A percentile compares a stretch with the other conserved stretches of the same genome.
These are phyloP conservation scores for Stenoptilia bipunctidactyla DNA, from an alignment of 2,888 invertebrate genomes.

Conservation along the genomic window DNA sequence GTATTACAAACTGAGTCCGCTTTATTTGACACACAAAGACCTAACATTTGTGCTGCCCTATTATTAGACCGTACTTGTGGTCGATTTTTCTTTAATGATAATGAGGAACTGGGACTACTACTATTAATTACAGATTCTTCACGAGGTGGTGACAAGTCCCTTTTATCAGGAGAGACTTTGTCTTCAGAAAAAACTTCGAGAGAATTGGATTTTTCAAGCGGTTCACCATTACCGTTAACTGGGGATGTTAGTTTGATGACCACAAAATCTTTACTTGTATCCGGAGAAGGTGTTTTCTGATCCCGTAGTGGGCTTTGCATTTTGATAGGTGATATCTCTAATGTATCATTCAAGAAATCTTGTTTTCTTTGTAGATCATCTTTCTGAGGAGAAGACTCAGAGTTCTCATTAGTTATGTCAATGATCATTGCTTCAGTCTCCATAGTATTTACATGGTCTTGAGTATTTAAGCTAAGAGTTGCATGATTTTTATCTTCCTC, in stretches of 20 bases:
- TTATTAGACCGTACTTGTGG: slow-evolving; percentile 44
- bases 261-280: slow-evolving; percentile 44
- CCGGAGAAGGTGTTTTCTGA: slow-evolving; percentile 38
- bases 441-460: slow-evolving; percentile 19
- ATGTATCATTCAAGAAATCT: slow-evolving; percentile 69
- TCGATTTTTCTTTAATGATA: slow-evolving; percentile 52
- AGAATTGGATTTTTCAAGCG: slow-evolving; percentile 41
- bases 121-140: slow-evolving; percentile 25
- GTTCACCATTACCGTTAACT: slow-evolving; percentile 49
- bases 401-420: slow-evolving; percentile 18
- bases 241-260: slow-evolving; percentile 48
- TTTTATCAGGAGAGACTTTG: slow-evolving; percentile 48
- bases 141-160: slow-evolving; percentile 51
- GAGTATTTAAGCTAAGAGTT: slow-evolving; percentile 7
- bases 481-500: slow-evolving; percentile 4
- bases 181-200: slow-evolving; percentile 63
- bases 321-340: slow-evolving; percentile 74
- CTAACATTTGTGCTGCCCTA: slow-evolving; percentile 60
- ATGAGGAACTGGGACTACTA: slow-evolving; percentile 43
- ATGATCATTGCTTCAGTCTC: background rate
- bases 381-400: slow-evolving; percentile 41
- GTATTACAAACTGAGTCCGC: slow-evolving; percentile 29
- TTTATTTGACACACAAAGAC: slow-evolving; percentile 45
- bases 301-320: slow-evolving; percentile 43
- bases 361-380: slow-evolving; percentile 47